Evolutionary conservation across 2,113 vertebrate genomes (phyloP).

Genomic region (Menura novaehollandiae): DNA sequence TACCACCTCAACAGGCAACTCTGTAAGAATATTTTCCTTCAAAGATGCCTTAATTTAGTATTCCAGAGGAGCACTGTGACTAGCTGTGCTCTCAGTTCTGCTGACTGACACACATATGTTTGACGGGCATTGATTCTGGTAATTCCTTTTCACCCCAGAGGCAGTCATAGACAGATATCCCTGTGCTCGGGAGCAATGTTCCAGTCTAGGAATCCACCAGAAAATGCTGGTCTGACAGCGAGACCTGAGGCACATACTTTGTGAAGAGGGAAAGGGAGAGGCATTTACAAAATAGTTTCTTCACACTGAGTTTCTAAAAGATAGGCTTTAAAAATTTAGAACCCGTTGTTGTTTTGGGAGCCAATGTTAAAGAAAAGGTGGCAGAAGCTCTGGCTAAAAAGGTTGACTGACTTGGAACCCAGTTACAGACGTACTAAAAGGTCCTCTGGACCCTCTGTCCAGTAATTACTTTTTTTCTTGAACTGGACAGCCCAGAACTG

Average conservation of each 20-base stretch:
- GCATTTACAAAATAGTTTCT: background rate
- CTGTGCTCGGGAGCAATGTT: background rate
- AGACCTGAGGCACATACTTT: background rate
- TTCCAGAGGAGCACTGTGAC: background rate
- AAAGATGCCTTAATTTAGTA: background rate
- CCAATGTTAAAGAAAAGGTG: background rate
- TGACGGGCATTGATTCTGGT: background rate
- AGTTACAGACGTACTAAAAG: background rate
- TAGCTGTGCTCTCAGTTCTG: background rate
- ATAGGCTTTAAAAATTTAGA: background rate
- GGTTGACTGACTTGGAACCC: background rate
- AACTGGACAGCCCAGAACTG: background rate
- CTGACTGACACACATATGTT: background rate
- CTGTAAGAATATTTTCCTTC: background rate
- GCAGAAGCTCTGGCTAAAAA: background rate
- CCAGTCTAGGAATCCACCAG: background rate
- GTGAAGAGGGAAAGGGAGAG: background rate
- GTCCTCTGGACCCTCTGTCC: background rate
- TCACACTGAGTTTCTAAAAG: background rate
- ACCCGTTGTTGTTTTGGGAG: background rate
- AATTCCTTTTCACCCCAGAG: background rate
- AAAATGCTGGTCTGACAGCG: background rate
- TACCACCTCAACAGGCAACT: background rate
- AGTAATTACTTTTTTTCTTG: background rate
- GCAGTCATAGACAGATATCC: background rate